These are phyloP conservation scores for Theristicus caerulescens DNA, from an alignment of 2,113 vertebrate genomes.

Conservation along the genomic window DNA sequence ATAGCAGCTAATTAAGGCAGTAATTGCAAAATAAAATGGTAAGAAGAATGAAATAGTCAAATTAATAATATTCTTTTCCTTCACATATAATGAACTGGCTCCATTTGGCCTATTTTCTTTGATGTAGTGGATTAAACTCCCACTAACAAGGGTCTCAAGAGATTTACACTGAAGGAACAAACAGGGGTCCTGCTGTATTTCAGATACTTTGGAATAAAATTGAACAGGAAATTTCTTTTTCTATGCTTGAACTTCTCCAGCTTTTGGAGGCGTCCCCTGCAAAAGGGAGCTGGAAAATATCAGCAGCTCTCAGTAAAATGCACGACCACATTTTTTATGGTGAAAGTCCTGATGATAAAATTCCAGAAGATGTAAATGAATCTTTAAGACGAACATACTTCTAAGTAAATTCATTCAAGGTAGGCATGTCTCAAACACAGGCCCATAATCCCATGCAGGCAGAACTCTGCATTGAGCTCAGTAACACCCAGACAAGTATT, in stretches of 20 bases:
- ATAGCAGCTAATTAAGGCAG: constrained; percentile 32
- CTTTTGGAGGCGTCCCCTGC: not conserved
- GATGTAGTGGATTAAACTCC: not conserved
- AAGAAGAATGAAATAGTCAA: not conserved
- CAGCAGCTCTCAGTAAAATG: not conserved
- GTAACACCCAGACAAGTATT: not conserved
- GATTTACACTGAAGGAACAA: not conserved
- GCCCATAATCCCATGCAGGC: not conserved
- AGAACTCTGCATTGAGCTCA: not conserved
- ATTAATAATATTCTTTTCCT: constrained; percentile 1
- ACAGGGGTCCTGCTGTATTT: not conserved
- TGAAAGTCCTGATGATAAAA: not conserved
- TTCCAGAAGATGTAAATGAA: not conserved
- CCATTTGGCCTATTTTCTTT: not conserved
- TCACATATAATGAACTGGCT: not conserved
- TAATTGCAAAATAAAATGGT: not conserved
- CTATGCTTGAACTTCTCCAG: not conserved
- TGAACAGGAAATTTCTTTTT: not conserved
- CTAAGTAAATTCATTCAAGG: not conserved
- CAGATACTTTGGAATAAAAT: not conserved
- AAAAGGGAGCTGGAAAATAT: not conserved
- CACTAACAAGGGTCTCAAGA: not conserved
- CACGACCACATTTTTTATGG: not conserved
- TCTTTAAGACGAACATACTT: not conserved
- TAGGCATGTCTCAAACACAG: not conserved